Conservation (phyloP, 2,888 invertebrate species). For the Odontocolon sp. region DNA sequence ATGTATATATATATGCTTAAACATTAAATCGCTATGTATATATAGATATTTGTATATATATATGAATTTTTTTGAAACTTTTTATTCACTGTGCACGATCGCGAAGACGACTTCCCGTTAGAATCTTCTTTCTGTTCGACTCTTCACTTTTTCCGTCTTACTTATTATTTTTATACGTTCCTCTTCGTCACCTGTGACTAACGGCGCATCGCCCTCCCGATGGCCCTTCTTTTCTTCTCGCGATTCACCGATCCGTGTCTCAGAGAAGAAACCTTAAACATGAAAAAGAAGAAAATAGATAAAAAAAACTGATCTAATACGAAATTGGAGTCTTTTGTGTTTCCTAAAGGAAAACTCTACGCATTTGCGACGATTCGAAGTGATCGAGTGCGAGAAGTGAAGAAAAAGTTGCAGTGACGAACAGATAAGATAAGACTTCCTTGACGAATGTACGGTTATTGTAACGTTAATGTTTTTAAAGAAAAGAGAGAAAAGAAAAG, state of each 20-base stretch:
- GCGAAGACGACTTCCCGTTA: not conserved
- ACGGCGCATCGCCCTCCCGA: constrained; percentile 41
- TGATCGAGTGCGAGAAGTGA: constrained; percentile 1
- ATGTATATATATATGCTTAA: no score
- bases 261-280: not conserved
- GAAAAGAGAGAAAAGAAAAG: not conserved
- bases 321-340: constrained; percentile 11
- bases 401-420: constrained; percentile 22
- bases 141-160: not conserved
- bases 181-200: constrained; percentile 6
- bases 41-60: no score
- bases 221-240: constrained; percentile 15
- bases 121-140: not conserved
- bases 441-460: constrained; percentile 2
- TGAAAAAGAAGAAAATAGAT: not conserved
- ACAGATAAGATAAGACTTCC: constrained; percentile 43
- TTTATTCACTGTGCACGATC: not conserved
- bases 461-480: constrained; percentile 17
- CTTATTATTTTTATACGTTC: constrained; percentile 15
- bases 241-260: constrained; percentile 36
- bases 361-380: not conserved
- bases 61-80: not conserved
- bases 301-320: constrained; percentile 6
- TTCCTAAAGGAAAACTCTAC: not conserved
- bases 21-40: no score